Conservation (phyloP, 2,797 vertebrate genomes). For the Triplophysa bombifrons region DNA sequence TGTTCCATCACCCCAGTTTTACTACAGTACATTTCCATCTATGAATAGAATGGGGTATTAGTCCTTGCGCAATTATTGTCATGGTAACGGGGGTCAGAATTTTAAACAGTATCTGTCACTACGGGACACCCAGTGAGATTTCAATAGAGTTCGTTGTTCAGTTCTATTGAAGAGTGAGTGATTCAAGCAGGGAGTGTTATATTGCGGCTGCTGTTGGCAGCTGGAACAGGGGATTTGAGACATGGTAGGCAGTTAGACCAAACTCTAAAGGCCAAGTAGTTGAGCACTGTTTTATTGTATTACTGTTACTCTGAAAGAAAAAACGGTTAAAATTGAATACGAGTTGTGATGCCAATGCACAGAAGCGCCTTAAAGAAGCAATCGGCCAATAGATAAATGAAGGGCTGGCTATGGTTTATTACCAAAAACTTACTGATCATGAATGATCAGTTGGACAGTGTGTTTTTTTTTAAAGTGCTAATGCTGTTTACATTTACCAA, state of each 20-base stretch:
- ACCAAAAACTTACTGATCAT: not conserved
- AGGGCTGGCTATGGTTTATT: not conserved
- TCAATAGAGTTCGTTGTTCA: conserved; percentile 78
- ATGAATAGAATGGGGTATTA: conserved; percentile 59
- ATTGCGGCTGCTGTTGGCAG: conserved; percentile 68
- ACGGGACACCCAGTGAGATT: conserved; percentile 63
- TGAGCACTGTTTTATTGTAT: not conserved
- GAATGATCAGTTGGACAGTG: not conserved
- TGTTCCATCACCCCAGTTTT: conserved; percentile 55
- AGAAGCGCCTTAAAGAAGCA: not conserved
- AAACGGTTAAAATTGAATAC: too few relatives aligned
- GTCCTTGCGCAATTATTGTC: conserved; percentile 67
- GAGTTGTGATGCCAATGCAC: not conserved
- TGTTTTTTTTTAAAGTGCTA: conserved; percentile 4
- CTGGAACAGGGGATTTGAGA: conserved; percentile 67
- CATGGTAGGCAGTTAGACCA: conserved; percentile 59
- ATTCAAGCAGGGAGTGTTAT: conserved; percentile 50
- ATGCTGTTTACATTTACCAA: not conserved
- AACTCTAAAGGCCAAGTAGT: conserved; percentile 11
- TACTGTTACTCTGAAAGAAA: too few relatives aligned
- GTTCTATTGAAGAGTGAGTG: conserved; percentile 67
- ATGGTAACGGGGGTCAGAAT: conserved; percentile 64
- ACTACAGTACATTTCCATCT: conserved; percentile 52
- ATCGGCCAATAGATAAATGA: not conserved
- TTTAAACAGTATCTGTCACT: conserved; percentile 72